phyloP scores from a whole-genome alignment of 1,140 invertebrate genomes.

The Apis dorsata region DNA sequence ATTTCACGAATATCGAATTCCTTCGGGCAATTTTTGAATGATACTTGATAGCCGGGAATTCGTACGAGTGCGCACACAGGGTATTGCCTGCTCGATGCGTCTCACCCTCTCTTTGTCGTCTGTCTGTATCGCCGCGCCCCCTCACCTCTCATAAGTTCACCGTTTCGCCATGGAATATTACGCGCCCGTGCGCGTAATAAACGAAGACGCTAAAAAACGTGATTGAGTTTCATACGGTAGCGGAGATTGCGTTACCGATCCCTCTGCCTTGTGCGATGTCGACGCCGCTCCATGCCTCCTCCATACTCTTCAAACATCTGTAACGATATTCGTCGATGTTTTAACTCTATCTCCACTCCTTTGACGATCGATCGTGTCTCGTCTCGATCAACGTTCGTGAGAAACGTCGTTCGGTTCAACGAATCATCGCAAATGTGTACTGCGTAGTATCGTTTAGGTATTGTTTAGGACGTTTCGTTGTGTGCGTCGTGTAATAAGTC shows the following conservation, averaged over 20 bases:
- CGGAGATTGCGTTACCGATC: slow-evolving; percentile 25
- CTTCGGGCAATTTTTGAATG: slow-evolving; percentile 58
- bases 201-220: slow-evolving; percentile 36
- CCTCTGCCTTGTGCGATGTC: neutral
- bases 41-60: slow-evolving; percentile 63
- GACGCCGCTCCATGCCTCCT: neutral
- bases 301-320: neutral
- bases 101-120: neutral
- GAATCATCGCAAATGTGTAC: neutral
- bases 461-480: neutral
- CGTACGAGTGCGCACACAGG: slow-evolving; percentile 49
- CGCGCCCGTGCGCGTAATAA: slow-evolving; percentile 35
- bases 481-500: too few relatives aligned
- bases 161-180: slow-evolving; percentile 49
- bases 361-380: neutral
- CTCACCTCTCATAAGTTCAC: slow-evolving; percentile 25
- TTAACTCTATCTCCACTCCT: too few relatives aligned
- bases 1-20: slow-evolving; percentile 60
- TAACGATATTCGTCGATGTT: too few relatives aligned
- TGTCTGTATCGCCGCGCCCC: too few relatives aligned
- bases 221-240: slow-evolving; percentile 47
- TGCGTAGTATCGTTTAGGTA: neutral
- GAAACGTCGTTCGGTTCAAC: neutral
- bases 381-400: neutral
- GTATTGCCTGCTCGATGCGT: neutral